A percentile compares a stretch with the other conserved stretches of the same genome.
These are phyloP conservation scores for Nemotelus nigrinus DNA, from an alignment of 2,888 invertebrate species.

Conservation along the genomic window DNA sequence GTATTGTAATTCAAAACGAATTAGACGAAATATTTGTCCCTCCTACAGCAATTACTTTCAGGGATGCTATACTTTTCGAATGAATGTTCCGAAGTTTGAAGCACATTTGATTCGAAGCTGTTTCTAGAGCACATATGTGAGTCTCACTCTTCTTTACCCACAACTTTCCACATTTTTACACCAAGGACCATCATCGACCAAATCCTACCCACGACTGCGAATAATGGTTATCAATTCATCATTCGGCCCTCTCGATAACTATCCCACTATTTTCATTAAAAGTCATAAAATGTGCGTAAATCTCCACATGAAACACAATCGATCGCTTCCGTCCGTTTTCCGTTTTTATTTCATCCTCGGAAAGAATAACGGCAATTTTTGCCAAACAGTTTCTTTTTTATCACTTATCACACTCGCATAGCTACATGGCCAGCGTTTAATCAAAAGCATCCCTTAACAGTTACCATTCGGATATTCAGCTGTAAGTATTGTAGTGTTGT, in stretches of 20 bases:
- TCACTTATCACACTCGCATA: slow-evolving; percentile 35
- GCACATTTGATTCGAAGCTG: not conserved
- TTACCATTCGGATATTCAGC: slow-evolving; percentile 30
- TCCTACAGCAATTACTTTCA: too few relatives aligned
- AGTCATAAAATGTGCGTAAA: slow-evolving; percentile 40
- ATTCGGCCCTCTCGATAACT: slow-evolving; percentile 1
- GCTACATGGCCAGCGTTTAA: slow-evolving; percentile 20
- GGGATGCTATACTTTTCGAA: too few relatives aligned
- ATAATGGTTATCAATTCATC: slow-evolving; percentile 36
- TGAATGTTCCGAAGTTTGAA: not conserved
- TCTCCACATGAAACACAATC: slow-evolving; percentile 34
- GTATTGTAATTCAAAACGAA: too few relatives aligned
- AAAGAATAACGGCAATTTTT: slow-evolving; percentile 4
- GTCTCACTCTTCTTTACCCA: not conserved
- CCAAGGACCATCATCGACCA: not conserved
- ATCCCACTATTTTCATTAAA: not conserved
- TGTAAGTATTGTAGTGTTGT: slow-evolving; percentile 12
- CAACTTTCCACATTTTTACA: not conserved
- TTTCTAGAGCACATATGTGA: not conserved
- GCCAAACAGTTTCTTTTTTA: slow-evolving; percentile 24
- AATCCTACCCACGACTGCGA: not conserved
- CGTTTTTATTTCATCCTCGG: slow-evolving; percentile 5
- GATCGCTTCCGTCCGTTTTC: slow-evolving; percentile 32
- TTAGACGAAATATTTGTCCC: too few relatives aligned
- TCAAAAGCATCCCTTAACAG: slow-evolving; percentile 41